A percentile compares a stretch with the other conserved stretches of the same genome.
Evolutionary conservation across 1,140 invertebrate genomes (phyloP).

Genomic region (Marisa cornuarietis): DNA sequence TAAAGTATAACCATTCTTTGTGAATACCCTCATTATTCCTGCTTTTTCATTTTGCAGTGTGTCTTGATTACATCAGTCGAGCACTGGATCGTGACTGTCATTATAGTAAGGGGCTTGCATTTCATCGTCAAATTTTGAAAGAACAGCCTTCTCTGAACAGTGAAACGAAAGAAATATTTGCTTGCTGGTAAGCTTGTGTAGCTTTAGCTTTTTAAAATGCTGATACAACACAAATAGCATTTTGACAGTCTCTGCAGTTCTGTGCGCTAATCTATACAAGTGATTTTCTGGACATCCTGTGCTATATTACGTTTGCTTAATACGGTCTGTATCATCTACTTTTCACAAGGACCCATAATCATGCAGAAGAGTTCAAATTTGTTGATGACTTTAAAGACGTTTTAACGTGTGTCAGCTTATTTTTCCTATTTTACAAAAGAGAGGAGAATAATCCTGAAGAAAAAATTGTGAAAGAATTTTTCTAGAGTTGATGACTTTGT

Average conservation of each 20-base stretch:
- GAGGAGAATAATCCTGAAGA: background rate
- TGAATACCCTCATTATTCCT: background rate
- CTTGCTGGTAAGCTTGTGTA: slow-evolving; percentile 67
- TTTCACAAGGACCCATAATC: background rate
- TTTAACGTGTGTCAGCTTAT: background rate
- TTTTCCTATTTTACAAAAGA: background rate
- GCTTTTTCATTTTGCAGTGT: slow-evolving; percentile 68
- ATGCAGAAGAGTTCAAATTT: no score
- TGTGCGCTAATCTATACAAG: no score
- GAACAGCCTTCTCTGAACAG: slow-evolving; percentile 76
- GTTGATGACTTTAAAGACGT: background rate
- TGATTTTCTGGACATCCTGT: no score
- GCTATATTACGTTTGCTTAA: background rate
- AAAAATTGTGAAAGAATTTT: background rate
- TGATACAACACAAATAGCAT: no score
- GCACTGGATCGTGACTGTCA: slow-evolving; percentile 78
- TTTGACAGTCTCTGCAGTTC: no score
- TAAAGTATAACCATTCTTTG: no score
- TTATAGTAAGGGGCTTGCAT: slow-evolving; percentile 81
- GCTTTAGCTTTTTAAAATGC: slow-evolving; percentile 3
- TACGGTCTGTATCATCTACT: background rate
- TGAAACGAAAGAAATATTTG: slow-evolving; percentile 75
- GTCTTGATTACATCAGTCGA: slow-evolving; percentile 79
- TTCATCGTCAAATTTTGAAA: slow-evolving; percentile 80
- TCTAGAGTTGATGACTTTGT: slow-evolving; percentile 13